These are phyloP conservation scores for Melanerpes aurifrons DNA, from an alignment of 2,113 vertebrate genomes.

Conservation along the genomic window DNA sequence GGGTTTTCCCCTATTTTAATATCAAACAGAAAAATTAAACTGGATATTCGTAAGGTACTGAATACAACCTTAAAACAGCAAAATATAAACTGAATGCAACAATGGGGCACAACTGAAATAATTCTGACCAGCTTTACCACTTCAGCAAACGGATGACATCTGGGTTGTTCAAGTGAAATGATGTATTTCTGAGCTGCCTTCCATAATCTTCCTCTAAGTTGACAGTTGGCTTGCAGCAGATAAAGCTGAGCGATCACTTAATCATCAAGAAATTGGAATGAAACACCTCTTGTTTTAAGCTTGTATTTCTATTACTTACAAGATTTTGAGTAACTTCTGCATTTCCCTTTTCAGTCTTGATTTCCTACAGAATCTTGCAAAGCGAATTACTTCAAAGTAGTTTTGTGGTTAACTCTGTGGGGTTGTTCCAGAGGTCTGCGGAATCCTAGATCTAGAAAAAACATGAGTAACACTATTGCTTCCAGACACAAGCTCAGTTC, in stretches of 20 bases:
- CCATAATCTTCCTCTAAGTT: background rate
- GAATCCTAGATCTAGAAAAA: conserved; percentile 26
- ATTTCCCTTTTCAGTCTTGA: conserved; percentile 18
- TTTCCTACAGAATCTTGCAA: background rate
- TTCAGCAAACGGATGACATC: conserved; percentile 30
- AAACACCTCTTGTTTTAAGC: conserved; percentile 32
- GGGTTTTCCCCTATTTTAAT: background rate
- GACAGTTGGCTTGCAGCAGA: conserved; percentile 39
- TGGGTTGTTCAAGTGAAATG: conserved; percentile 18
- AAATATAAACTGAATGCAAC: background rate
- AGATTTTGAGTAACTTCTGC: background rate
- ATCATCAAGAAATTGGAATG: conserved; percentile 32
- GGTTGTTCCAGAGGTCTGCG: conserved; percentile 46
- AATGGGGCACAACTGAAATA: background rate
- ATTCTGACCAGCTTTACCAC: conserved; percentile 3
- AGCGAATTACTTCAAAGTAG: background rate
- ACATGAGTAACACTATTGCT: background rate
- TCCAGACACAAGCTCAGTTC: conserved; percentile 8
- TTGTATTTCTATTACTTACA: conserved; percentile 26
- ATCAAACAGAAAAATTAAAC: conserved; percentile 27
- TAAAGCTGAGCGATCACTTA: conserved; percentile 41
- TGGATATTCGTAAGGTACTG: background rate
- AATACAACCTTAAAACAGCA: conserved; percentile 2
- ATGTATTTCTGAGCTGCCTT: conserved; percentile 33
- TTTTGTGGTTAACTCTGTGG: conserved; percentile 18